These are phyloP conservation scores for Ormyrus labotus DNA, from an alignment of 2,888 invertebrate genomes.

Conservation along the genomic window DNA sequence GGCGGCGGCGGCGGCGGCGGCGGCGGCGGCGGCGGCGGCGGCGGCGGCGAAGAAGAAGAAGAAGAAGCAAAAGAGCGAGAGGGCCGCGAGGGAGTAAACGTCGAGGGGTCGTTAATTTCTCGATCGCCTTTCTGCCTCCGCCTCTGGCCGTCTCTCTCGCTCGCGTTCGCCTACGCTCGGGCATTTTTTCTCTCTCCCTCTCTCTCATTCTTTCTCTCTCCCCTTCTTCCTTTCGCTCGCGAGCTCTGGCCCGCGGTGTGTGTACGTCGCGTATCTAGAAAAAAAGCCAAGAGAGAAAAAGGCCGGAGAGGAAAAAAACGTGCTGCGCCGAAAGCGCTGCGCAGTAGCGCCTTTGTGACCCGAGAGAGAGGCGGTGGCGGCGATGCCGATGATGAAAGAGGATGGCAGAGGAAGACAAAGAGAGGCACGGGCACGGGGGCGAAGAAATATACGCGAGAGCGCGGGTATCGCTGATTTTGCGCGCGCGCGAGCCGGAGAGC, in stretches of 20 bases:
- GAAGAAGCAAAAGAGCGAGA: slow-evolving; percentile 14
- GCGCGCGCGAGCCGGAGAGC: not conserved
- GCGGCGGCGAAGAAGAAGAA: slow-evolving; percentile 2
- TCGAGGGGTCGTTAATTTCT: slow-evolving; percentile 70
- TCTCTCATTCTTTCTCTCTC: slow-evolving; percentile 59
- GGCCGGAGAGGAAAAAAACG: not conserved
- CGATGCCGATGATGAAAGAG: slow-evolving; percentile 33
- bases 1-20: not conserved
- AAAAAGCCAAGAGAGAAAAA: not conserved
- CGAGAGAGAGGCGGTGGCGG: slow-evolving; percentile 3
- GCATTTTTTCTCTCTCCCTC: slow-evolving; percentile 63
- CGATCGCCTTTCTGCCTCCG: slow-evolving; percentile 67
- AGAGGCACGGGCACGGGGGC: not conserved
- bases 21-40: not conserved
- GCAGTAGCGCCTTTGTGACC: slow-evolving; percentile 48
- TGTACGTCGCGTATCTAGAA: not conserved
- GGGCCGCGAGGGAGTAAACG: slow-evolving; percentile 56
- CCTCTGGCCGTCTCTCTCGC: slow-evolving; percentile 59
- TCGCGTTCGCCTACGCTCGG: slow-evolving; percentile 38
- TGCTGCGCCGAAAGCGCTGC: slow-evolving; percentile 48
- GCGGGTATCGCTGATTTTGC: slow-evolving; percentile 40
- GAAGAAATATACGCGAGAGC: not conserved
- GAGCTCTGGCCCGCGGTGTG: slow-evolving; percentile 15
- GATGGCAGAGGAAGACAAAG: slow-evolving; percentile 12
- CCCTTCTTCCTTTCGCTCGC: slow-evolving; percentile 58